Evolutionary conservation across 1,140 invertebrate genomes (phyloP), one percentile per base, ranked within the genome.

Genomic region (Procambarus virginalis): DNA sequence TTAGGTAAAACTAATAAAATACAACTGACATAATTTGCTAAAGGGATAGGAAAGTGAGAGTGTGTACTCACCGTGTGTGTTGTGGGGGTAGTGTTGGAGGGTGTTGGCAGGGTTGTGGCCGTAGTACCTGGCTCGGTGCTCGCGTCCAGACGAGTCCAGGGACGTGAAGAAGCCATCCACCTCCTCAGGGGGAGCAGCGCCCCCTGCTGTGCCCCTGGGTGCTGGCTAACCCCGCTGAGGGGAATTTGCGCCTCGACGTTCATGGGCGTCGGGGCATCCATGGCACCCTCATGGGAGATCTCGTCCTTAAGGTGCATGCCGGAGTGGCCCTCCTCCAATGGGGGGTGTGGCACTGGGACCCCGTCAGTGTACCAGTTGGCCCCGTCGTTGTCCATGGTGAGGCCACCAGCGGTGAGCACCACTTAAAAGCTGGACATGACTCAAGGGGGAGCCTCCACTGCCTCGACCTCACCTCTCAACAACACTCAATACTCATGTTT

Each of bases 121-220:
- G 76, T 89, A 89, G 82, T 89, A 89, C 6, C 88, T 73, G 46
- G 88, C 73, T 84, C 88, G 64, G 75, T 88, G 78, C 48, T 89
- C 88, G 5, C 88, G 81, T 14, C 88, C 88, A 51, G 46, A 78
- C n/a, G 88, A 89, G 81, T 89, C 88, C 34, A 89, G 76, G 73
- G 88, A 84, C 14, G 88, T 89, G 82, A 89, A 89, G 79, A 89
- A 89, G 3, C 88, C 82, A 76, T 89, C 88, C 73, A 89, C 88
- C 22, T 89, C 88, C 48, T 84, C 88, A 6, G 82, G 81, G 60
- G 88, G 88, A 89, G 88, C 88, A 89, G 73, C 55, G 81, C 82
- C 55, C 88, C 88, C 60, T 89, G 88, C 9, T 89, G 88, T 55
- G 58, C 88, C 2, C 55, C 84, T 34, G 76, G 8, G 58, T 86